Evolutionary conservation across 2,888 invertebrate species (phyloP), one percentile per base, ranked within the genome.

Genomic region (Kuschelorhynchus macadamiae): DNA sequence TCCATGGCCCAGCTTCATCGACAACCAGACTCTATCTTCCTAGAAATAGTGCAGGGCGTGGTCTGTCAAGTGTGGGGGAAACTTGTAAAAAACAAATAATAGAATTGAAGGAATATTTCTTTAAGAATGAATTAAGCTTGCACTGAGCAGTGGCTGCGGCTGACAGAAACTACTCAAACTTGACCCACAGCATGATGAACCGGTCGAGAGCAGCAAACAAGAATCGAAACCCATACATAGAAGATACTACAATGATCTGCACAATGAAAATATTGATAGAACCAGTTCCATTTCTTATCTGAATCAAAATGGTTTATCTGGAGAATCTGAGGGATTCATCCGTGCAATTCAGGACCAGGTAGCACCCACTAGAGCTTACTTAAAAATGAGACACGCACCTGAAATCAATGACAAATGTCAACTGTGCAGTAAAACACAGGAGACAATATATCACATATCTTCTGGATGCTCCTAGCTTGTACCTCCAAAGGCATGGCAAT

Each of bases 381-480:
- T 25, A 7, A 25, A 25, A 25, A 3, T 25, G 3, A 25, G 4
- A 3, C 4, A 7, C 3, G 7, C 4, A 5, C 25, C 7, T 25
- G 7, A 25, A 5, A 25, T 25, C 7, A 25, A 25, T 7, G 25
- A 25, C 7, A 25, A 25, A 25, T 25, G 25, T 7, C 3, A 7
- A 11, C 11, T 49, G 21, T 49, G 49, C n/a, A 20, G 12, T 4
- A 9, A 8, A 18, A 21, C 20, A 9, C 14, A 14, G 12, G 49
- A 49, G 11, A 49, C 49, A 8, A 49, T 49, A 49, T 21, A 49
- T 8, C 25, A 49, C 18, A 18, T 49, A 20, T 21, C 25, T 5
- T 33, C 53, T 1, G 53, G 16, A 8, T 52, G 36, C 12, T 25
- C 16, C 8, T 52, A 33, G 4, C 32, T 52, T 9, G 53, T 33